Evolutionary conservation across 2,888 invertebrate genomes (phyloP).

Genomic region (Selenia dentaria): DNA sequence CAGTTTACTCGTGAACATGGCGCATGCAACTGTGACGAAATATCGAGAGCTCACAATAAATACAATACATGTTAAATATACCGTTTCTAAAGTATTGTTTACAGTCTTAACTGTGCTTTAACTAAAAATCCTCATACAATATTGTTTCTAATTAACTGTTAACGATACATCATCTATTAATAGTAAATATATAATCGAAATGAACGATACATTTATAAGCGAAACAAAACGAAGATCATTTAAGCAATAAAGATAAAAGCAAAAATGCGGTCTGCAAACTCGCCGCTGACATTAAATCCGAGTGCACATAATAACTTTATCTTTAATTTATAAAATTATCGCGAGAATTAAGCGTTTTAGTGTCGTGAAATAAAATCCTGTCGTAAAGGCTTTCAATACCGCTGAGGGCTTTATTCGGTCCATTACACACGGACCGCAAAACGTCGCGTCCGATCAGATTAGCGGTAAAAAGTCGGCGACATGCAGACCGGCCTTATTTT

Average conservation of each 20-base stretch:
- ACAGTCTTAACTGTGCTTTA: too few relatives aligned
- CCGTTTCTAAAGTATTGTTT: too few relatives aligned
- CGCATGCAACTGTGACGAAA: too few relatives aligned
- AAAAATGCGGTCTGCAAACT: background rate
- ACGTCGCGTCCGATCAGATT: conserved; percentile 21
- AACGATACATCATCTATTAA: background rate
- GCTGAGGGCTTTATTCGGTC: conserved; percentile 21
- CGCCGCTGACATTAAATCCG: conserved; percentile 5
- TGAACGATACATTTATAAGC: conserved; percentile 4
- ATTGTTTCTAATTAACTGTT: background rate
- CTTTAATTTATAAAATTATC: conserved; percentile 20
- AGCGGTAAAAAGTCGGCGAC: conserved; percentile 3
- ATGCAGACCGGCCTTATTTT: conserved; percentile 19
- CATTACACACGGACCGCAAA: conserved; percentile 24
- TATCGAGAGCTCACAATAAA: too few relatives aligned
- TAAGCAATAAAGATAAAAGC: conserved; percentile 12
- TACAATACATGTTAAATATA: too few relatives aligned
- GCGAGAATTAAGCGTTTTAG: conserved; percentile 26
- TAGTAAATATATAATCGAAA: conserved; percentile 3
- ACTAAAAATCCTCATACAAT: too few relatives aligned
- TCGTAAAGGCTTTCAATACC: conserved; percentile 14
- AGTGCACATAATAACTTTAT: conserved; percentile 22
- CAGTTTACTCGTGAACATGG: background rate
- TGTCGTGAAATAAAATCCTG: conserved; percentile 19
- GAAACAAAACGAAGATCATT: conserved; percentile 1